These are phyloP conservation scores for Lymantria dispar DNA, from an alignment of 2,888 invertebrate species.

Conservation along the genomic window DNA sequence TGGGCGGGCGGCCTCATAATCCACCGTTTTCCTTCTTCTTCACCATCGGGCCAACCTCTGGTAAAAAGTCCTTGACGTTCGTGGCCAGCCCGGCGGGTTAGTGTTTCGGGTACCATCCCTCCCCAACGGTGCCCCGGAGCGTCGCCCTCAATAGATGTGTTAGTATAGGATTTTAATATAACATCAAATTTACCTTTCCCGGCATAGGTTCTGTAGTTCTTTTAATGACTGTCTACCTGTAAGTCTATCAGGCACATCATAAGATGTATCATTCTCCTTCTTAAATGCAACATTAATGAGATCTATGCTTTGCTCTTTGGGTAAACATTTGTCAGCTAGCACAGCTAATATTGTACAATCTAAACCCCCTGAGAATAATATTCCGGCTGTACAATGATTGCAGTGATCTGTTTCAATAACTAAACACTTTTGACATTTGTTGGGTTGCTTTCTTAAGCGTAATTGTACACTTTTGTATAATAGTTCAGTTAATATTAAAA, in stretches of 20 bases:
- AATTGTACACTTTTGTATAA: slow-evolving; percentile 83
- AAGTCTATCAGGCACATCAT: slow-evolving; percentile 91
- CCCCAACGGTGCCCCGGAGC: too few relatives aligned
- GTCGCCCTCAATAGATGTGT: too few relatives aligned
- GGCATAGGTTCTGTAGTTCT: slow-evolving; percentile 87
- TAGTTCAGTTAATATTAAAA: slow-evolving; percentile 70
- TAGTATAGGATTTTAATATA: too few relatives aligned
- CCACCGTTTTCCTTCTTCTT: too few relatives aligned
- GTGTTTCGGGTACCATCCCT: too few relatives aligned
- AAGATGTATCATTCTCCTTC: slow-evolving; percentile 66
- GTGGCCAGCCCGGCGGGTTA: too few relatives aligned
- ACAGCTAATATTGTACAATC: slow-evolving; percentile 96
- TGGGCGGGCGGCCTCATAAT: too few relatives aligned
- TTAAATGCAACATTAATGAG: slow-evolving; percentile 97
- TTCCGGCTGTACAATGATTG: slow-evolving; percentile 86
- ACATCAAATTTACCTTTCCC: slow-evolving; percentile 67
- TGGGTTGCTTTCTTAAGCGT: slow-evolving; percentile 83
- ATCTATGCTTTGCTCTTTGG: slow-evolving; percentile 88
- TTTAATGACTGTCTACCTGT: slow-evolving; percentile 88
- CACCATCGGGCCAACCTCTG: too few relatives aligned
- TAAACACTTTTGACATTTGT: slow-evolving; percentile 84
- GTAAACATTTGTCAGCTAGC: slow-evolving; percentile 87
- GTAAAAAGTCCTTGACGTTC: too few relatives aligned
- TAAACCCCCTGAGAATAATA: slow-evolving; percentile 97
- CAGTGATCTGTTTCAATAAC: slow-evolving; percentile 52